Percentiles rank a stretch among this genome's conserved stretches.
phyloP scores from a whole-genome alignment of 2,888 invertebrate genomes.

The Rotaria sp. region DNA sequence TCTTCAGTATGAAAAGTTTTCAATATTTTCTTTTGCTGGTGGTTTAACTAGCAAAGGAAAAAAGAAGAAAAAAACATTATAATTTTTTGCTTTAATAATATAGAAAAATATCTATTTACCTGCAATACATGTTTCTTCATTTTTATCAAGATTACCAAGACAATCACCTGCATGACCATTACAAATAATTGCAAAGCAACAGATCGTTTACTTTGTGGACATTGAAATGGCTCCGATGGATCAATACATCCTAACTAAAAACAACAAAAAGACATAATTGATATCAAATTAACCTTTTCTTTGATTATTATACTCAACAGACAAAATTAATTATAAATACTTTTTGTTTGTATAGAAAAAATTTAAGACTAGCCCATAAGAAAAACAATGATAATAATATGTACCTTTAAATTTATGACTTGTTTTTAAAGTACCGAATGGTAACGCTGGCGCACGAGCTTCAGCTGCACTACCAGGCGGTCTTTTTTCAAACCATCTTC shows the following conservation, averaged over 20 bases:
- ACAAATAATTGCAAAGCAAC: constrained; percentile 38
- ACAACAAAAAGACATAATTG: not conserved
- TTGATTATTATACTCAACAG: too few species aligned
- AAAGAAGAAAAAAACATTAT: not conserved
- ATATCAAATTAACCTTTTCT: too few species aligned
- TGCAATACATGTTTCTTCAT: constrained; percentile 38
- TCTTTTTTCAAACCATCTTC: not conserved
- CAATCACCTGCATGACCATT: constrained; percentile 39
- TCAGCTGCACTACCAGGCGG: not conserved
- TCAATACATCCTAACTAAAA: constrained; percentile 35
- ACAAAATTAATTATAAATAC: too few species aligned
- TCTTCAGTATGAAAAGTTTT: constrained; percentile 30
- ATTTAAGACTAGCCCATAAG: too few species aligned
- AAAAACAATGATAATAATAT: not conserved
- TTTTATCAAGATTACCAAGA: constrained; percentile 37
- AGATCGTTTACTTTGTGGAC: constrained; percentile 37
- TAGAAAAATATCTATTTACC: not conserved
- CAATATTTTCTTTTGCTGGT: constrained; percentile 40
- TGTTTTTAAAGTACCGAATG: not conserved
- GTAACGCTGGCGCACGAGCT: not conserved
- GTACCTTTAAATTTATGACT: not conserved
- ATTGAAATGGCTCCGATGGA: constrained; percentile 39
- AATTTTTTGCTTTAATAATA: not conserved
- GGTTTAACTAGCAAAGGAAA: not conserved
- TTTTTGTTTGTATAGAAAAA: too few species aligned